phyloP scores from a whole-genome alignment of 2,797 vertebrate genomes.

The Microchirus variegatus region DNA sequence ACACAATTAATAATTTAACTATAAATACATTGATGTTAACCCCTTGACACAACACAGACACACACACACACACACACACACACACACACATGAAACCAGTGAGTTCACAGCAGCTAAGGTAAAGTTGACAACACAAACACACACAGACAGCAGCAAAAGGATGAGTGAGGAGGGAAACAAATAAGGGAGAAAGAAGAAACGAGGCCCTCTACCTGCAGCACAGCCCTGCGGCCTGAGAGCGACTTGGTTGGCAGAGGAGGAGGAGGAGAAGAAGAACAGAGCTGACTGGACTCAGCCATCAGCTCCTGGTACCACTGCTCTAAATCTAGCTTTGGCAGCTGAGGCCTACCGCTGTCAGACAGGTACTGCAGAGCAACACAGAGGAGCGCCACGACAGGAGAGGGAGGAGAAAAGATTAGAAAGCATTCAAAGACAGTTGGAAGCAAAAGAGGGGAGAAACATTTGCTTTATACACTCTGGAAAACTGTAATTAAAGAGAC shows the following conservation, averaged over 20 bases:
- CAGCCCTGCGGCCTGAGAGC: conserved; percentile 80
- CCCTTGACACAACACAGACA: conserved; percentile 1
- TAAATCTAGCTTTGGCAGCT: conserved; percentile 85
- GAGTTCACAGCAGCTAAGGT: not conserved
- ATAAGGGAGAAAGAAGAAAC: conserved; percentile 28
- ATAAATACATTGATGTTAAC: too few relatives aligned
- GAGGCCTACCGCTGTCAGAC: conserved; percentile 68
- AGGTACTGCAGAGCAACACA: conserved; percentile 48
- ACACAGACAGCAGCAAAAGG: not conserved
- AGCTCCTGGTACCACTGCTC: conserved; percentile 93
- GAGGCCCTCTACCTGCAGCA: conserved; percentile 86
- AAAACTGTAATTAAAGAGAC: conserved; percentile 29
- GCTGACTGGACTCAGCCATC: conserved; percentile 83
- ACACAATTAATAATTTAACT: too few relatives aligned
- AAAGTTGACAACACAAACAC: too few relatives aligned
- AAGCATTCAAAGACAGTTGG: conserved; percentile 52
- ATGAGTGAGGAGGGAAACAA: not conserved
- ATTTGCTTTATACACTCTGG: conserved; percentile 39
- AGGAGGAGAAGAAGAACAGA: conserved; percentile 84
- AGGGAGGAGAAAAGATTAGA: conserved; percentile 47
- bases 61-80: too few relatives aligned
- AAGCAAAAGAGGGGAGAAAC: conserved; percentile 13
- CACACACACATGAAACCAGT: not conserved
- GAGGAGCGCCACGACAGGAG: conserved; percentile 10
- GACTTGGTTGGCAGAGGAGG: conserved; percentile 88